Evolutionary conservation across 2,113 vertebrate genomes (phyloP).

Genomic region (Equus quagga): DNA sequence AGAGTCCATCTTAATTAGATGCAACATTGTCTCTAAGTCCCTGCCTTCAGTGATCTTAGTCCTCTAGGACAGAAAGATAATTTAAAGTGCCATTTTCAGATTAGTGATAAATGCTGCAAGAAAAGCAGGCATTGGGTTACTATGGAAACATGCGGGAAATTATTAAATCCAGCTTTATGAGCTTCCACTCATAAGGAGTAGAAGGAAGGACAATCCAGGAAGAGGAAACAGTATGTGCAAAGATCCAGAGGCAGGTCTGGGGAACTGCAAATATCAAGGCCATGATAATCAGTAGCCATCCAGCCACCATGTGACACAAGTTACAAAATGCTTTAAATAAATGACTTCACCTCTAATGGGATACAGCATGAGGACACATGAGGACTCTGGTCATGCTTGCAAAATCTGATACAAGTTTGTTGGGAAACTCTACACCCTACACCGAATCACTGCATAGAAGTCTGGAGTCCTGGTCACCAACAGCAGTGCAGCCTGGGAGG

Average conservation of each 20-base stretch:
- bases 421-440: not conserved
- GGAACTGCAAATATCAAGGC: not conserved
- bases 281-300: not conserved
- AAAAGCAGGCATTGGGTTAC: not conserved
- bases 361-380: not conserved
- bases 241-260: not conserved
- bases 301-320: not conserved
- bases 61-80: conserved; percentile 15
- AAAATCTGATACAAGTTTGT: not conserved
- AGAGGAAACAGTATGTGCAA: not conserved
- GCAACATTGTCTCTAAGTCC: not conserved
- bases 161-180: not conserved
- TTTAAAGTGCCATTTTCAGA: conserved; percentile 33
- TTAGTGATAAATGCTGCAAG: not conserved
- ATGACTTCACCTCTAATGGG: not conserved
- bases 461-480: not conserved
- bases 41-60: not conserved
- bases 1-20: not conserved
- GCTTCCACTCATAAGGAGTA: not conserved
- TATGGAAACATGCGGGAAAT: not conserved
- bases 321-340: not conserved
- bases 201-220: not conserved
- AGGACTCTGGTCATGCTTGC: not conserved
- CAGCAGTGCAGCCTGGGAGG: not conserved
- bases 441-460: not conserved